Percentiles rank a stretch among this genome's conserved stretches.
These are phyloP conservation scores for Hylaea fasciaria DNA, from an alignment of 2,888 invertebrate species.

Conservation along the genomic window DNA sequence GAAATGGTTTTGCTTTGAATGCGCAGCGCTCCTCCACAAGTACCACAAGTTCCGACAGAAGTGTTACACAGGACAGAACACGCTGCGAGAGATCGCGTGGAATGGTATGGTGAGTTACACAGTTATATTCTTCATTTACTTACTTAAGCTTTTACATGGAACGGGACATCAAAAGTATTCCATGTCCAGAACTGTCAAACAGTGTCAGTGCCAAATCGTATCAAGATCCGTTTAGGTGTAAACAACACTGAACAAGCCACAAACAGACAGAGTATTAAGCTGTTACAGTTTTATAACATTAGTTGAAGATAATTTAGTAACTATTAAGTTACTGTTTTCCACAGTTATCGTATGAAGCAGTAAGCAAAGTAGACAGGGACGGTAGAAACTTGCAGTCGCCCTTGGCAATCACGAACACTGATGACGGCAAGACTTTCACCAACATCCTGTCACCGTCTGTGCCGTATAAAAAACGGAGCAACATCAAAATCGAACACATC, in stretches of 20 bases:
- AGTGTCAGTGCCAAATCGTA: too few species aligned
- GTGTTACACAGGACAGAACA: conserved; percentile 61
- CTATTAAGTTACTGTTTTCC: not conserved
- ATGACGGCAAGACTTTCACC: conserved; percentile 32
- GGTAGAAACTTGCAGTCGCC: conserved; percentile 26
- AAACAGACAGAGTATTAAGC: too few species aligned
- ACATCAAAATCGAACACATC: conserved; percentile 31
- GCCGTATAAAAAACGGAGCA: conserved; percentile 30
- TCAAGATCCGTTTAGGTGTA: too few species aligned
- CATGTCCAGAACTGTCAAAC: too few species aligned
- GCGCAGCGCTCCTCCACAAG: conserved; percentile 66
- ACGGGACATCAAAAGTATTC: not conserved
- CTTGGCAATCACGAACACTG: conserved; percentile 23
- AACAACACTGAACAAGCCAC: too few species aligned
- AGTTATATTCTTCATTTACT: too few species aligned
- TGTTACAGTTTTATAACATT: too few species aligned
- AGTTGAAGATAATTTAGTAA: not conserved
- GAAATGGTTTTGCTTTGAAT: conserved; percentile 70
- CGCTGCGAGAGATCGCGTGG: conserved; percentile 60
- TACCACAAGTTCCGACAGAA: conserved; percentile 73
- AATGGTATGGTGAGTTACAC: conserved; percentile 52
- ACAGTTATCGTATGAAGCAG: conserved; percentile 35
- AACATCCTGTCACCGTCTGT: conserved; percentile 30
- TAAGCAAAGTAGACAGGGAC: conserved; percentile 33
- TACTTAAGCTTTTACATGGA: not conserved